phyloP scores from a whole-genome alignment of 2,888 invertebrate genomes.

The Tridacna gigas region DNA sequence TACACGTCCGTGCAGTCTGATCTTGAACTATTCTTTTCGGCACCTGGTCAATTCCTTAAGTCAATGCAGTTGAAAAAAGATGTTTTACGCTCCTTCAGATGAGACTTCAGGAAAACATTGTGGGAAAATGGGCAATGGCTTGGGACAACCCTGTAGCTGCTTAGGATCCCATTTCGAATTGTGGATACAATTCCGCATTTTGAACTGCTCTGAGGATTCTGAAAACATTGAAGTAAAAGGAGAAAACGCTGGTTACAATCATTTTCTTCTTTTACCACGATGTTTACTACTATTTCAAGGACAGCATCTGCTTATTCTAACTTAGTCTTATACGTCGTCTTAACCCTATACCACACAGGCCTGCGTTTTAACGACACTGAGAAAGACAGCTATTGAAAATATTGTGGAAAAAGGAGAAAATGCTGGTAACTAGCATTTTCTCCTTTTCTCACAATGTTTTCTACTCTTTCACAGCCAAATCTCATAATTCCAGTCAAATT shows the following conservation, averaged over 20 bases:
- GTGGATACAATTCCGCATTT: background rate
- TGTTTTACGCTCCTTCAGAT: too few species aligned
- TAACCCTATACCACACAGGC: background rate
- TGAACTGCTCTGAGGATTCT: background rate
- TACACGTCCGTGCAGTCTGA: too few species aligned
- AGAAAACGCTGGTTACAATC: background rate
- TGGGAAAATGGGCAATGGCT: too few species aligned
- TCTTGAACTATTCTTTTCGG: too few species aligned
- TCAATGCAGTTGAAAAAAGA: too few species aligned
- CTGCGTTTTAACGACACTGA: too few species aligned
- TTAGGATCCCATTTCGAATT: too few species aligned
- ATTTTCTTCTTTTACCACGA: background rate
- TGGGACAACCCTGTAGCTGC: too few species aligned
- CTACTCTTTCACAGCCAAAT: background rate
- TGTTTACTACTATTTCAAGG: background rate
- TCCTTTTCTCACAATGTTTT: conserved; percentile 1
- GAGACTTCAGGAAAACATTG: too few species aligned
- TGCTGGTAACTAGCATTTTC: background rate
- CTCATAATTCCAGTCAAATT: background rate
- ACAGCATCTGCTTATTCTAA: background rate
- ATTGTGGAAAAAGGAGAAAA: background rate
- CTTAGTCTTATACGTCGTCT: background rate
- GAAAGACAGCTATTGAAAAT: background rate
- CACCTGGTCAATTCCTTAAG: too few species aligned
- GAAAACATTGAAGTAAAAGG: background rate